Evolutionary conservation across 2,888 invertebrate genomes (phyloP), one percentile per base, ranked within the genome.

Genomic region (Taphrorychus bicolor): DNA sequence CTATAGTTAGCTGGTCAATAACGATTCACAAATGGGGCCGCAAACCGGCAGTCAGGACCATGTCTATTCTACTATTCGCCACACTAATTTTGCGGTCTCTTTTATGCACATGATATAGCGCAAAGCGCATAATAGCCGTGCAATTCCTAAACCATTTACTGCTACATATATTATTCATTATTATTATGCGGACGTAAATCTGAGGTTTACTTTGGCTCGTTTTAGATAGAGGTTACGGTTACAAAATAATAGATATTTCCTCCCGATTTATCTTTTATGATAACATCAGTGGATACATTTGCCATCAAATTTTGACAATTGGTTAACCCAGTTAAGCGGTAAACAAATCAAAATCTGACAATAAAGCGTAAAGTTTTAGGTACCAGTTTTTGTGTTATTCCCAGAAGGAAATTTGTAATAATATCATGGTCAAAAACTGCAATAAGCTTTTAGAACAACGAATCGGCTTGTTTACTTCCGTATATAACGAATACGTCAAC

Each of bases 11-110:
- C 32, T 32, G 32, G 3, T 14, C 14, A 45, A 14, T 45, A 45
- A 45, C 17, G 11, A 45, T 16, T 45, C 14, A 14, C 14, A 45
- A 45, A 45, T 14, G 14, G 14, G 45, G 2, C 45, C 45, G 17
- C 14, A 45, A 5, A 16, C 45, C 45, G 45, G 45, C 45, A 45
- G 45, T 45, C 45, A 45, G 45, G 16, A 45, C 14, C 45, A 45
- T 45, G 17, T 45, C 45, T 45, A 45, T 45, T 45, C 45, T 45
- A n/a, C n/a, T n/a, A 45, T 45, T 45, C 14, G 45, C 45, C 45
- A 17, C 17, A 45, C 5, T 45, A 16, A 17, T 17, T 45, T 45
- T 17, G 45, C 17, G 45, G 45, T 17, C 45, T 45, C 32, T 32
- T 32, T 32, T 32, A 32, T 32, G 32, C 32, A 32, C 32, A 45